Evolutionary conservation across 2,888 invertebrate genomes (phyloP).

Genomic region (Hyppa rectilinea): DNA sequence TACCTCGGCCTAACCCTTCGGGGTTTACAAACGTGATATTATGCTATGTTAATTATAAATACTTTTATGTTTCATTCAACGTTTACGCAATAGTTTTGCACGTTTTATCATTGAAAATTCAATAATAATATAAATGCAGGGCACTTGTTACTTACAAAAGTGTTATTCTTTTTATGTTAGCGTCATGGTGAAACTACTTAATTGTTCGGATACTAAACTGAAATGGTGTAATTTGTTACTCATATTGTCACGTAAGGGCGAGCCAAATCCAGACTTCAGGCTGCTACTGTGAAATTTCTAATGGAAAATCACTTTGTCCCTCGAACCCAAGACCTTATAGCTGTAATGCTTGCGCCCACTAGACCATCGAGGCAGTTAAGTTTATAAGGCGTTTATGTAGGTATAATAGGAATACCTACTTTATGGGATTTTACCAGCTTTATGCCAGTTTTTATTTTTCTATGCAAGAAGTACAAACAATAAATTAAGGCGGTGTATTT

Average conservation of each 20-base stretch:
- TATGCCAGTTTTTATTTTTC: no score
- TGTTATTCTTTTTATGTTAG: slow-evolving; percentile 18
- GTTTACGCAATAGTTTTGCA: background rate
- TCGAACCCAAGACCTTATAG: no score
- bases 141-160: slow-evolving; percentile 19
- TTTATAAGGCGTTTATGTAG: background rate
- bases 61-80: slow-evolving; percentile 6
- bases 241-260: no score
- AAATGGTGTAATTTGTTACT: slow-evolving; percentile 21
- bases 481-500: slow-evolving; percentile 26
- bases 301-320: no score
- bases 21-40: no score
- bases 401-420: background rate
- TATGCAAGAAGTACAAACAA: slow-evolving; percentile 12
- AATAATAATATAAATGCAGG: background rate
- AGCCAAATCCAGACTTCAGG: no score
- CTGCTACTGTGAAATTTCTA: no score
- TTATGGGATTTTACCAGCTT: no score
- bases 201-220: slow-evolving; percentile 18
- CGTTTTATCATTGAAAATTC: background rate
- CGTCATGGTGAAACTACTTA: slow-evolving; percentile 41
- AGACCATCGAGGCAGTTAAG: no score
- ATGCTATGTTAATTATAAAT: slow-evolving; percentile 14
- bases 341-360: no score
- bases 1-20: no score